These are phyloP conservation scores for Drosophila macrospina DNA, from an alignment of 2,888 invertebrate genomes.

Conservation along the genomic window DNA sequence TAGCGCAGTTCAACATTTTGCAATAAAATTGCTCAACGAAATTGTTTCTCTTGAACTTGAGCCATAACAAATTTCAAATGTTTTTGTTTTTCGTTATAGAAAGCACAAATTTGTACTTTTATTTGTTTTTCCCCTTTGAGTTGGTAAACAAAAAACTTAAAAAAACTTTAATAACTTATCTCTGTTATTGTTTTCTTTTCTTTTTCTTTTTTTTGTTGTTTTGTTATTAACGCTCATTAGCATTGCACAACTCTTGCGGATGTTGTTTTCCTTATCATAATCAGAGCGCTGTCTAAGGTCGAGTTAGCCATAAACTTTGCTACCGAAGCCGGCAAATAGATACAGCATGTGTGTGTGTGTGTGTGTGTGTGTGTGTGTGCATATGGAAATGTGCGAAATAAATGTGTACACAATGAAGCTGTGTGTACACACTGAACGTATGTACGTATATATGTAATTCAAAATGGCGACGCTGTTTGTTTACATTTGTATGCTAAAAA, in stretches of 20 bases:
- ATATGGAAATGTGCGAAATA: slow-evolving; percentile 39
- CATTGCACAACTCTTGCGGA: slow-evolving; percentile 37
- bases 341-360: neutral
- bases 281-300: slow-evolving; percentile 55
- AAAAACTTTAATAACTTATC: neutral
- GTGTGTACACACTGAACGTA: slow-evolving; percentile 44
- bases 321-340: slow-evolving; percentile 43
- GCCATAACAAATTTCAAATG: neutral
- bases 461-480: slow-evolving; percentile 50
- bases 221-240: slow-evolving; percentile 52
- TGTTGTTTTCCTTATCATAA: slow-evolving; percentile 52
- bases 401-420: slow-evolving; percentile 20
- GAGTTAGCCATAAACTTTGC: slow-evolving; percentile 44
- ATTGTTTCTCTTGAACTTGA: neutral
- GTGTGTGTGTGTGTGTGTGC: slow-evolving; percentile 20
- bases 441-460: slow-evolving; percentile 18
- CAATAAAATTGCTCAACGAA: neutral
- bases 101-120: neutral
- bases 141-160: too few species aligned
- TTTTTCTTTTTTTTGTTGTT: slow-evolving; percentile 9
- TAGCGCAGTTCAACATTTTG: neutral
- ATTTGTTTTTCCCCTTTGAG: neutral
- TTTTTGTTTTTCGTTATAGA: neutral
- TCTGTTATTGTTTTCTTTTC: slow-evolving; percentile 2
- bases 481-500: slow-evolving; percentile 54